Conservation (phyloP, 2,113 vertebrate genomes). For the Cochlearius cochlearius region DNA sequence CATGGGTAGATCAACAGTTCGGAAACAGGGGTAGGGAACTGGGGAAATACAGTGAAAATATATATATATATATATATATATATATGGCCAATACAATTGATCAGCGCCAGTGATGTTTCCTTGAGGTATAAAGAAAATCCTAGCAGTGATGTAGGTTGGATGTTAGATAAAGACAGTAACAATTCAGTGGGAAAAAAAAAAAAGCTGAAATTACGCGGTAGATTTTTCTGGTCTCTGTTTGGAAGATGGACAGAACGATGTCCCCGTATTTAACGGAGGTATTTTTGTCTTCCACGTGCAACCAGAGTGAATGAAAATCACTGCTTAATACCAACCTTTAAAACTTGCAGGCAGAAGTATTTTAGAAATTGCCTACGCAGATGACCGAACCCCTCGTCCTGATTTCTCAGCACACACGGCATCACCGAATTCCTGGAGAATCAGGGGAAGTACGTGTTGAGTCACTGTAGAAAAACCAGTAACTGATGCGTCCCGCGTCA, state of each 20-base stretch:
- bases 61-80: neutral
- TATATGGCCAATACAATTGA: neutral
- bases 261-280: neutral
- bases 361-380: neutral
- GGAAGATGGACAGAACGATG: neutral
- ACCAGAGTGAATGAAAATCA: neutral
- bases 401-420: neutral
- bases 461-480: neutral
- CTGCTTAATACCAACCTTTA: neutral
- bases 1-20: neutral
- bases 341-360: neutral
- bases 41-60: neutral
- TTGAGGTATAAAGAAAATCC: neutral
- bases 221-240: neutral
- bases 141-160: neutral
- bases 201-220: neutral
- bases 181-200: neutral
- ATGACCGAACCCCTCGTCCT: neutral
- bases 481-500: neutral
- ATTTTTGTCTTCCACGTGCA: neutral
- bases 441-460: neutral
- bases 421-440: neutral
- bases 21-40: neutral
- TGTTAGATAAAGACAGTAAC: neutral
- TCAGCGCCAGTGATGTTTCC: neutral